A percentile compares a stretch with the other conserved stretches of the same genome.
Conservation (phyloP, 1,140 invertebrate species). For the Drosophila erecta region DNA sequence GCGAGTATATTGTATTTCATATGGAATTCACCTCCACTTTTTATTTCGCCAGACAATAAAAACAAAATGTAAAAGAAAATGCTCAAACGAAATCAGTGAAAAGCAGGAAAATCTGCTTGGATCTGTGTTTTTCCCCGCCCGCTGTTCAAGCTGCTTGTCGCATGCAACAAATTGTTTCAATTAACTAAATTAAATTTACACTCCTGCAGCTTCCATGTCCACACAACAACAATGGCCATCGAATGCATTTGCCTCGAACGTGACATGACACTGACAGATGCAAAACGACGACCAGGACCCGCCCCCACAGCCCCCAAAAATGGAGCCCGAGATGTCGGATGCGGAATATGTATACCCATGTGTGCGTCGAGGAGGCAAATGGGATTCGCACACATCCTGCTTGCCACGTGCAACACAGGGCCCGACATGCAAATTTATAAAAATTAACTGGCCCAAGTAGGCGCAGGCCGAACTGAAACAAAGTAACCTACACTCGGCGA, state of each 20-base stretch:
- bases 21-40: slow-evolving; percentile 24
- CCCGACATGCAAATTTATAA: slow-evolving; percentile 75
- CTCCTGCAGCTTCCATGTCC: slow-evolving; percentile 71
- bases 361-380: slow-evolving; percentile 34
- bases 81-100: slow-evolving; percentile 79
- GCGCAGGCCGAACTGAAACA: slow-evolving; percentile 27
- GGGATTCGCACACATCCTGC: slow-evolving; percentile 72
- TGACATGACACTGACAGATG: slow-evolving; percentile 82
- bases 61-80: slow-evolving; percentile 68
- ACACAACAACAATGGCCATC: slow-evolving; percentile 51
- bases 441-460: slow-evolving; percentile 76
- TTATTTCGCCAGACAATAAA: slow-evolving; percentile 11
- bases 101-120: slow-evolving; percentile 37
- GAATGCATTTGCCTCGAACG: slow-evolving; percentile 77
- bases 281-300: slow-evolving; percentile 58
- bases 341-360: slow-evolving; percentile 1
- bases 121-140: slow-evolving; percentile 25
- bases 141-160: slow-evolving; percentile 60
- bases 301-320: slow-evolving; percentile 37
- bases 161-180: slow-evolving; percentile 84
- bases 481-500: slow-evolving; percentile 47
- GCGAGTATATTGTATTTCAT: slow-evolving; percentile 58
- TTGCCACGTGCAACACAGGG: slow-evolving; percentile 40
- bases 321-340: slow-evolving; percentile 42
- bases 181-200: slow-evolving; percentile 84